Conservation (phyloP, 2,113 vertebrate genomes). For the Telmatochromis bifrenatus region DNA sequence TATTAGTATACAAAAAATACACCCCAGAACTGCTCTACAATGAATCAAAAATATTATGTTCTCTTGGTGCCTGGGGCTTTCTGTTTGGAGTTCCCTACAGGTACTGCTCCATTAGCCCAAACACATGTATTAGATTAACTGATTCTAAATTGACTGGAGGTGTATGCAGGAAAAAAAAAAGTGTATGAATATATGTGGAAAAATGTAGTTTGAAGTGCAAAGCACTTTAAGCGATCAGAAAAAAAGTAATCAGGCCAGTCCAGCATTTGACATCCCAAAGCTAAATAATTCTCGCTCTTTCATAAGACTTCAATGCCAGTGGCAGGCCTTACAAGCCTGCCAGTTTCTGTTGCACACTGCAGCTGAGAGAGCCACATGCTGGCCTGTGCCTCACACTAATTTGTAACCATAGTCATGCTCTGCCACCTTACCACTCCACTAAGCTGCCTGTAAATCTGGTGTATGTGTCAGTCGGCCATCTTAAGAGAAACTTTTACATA, state of each 20-base stretch:
- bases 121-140: background rate
- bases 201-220: background rate
- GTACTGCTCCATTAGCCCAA: background rate
- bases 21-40: background rate
- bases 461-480: background rate
- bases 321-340: background rate
- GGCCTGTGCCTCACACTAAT: background rate
- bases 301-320: background rate
- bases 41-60: background rate
- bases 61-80: background rate
- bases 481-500: background rate
- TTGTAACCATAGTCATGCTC: background rate
- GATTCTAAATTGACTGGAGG: background rate
- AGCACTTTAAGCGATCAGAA: background rate
- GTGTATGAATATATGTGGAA: background rate
- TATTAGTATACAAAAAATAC: background rate
- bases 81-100: background rate
- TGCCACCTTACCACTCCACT: background rate
- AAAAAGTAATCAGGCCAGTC: background rate
- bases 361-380: background rate
- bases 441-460: background rate
- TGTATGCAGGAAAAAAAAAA: background rate
- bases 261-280: background rate
- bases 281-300: background rate
- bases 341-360: background rate